Percentiles rank a stretch among this genome's conserved stretches.
phyloP scores from a whole-genome alignment of 2,113 vertebrate species.

The Ictidomys tridecemlineatus region DNA sequence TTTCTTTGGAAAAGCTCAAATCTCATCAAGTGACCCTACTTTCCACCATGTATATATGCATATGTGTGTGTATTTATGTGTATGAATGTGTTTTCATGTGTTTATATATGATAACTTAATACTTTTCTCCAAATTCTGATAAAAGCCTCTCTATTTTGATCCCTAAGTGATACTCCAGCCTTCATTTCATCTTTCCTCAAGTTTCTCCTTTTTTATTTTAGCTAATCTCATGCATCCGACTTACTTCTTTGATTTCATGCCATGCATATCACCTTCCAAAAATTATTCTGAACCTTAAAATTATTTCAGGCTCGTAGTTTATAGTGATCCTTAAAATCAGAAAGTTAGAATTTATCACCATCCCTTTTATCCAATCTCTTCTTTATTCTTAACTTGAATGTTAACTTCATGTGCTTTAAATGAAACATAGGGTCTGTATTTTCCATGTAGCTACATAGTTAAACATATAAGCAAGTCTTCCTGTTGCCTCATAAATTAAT shows the following conservation, averaged over 20 bases:
- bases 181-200: neutral
- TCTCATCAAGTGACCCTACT: neutral
- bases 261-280: neutral
- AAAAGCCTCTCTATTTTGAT: neutral
- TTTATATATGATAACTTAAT: neutral
- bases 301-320: neutral
- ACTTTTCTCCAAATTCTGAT: neutral
- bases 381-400: neutral
- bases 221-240: neutral
- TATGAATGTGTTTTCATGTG: neutral
- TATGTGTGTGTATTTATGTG: neutral
- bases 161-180: accelerated
- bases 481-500: neutral
- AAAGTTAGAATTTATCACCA: neutral
- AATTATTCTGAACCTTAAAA: neutral
- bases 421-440: neutral
- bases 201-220: neutral
- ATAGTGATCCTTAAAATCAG: neutral
- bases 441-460: neutral
- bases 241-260: neutral
- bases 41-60: neutral
- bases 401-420: neutral
- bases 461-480: neutral
- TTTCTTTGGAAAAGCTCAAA: neutral
- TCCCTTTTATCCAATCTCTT: neutral